Evolutionary conservation across 2,113 vertebrate genomes (phyloP).

Genomic region (Gorsachius goisagi): DNA sequence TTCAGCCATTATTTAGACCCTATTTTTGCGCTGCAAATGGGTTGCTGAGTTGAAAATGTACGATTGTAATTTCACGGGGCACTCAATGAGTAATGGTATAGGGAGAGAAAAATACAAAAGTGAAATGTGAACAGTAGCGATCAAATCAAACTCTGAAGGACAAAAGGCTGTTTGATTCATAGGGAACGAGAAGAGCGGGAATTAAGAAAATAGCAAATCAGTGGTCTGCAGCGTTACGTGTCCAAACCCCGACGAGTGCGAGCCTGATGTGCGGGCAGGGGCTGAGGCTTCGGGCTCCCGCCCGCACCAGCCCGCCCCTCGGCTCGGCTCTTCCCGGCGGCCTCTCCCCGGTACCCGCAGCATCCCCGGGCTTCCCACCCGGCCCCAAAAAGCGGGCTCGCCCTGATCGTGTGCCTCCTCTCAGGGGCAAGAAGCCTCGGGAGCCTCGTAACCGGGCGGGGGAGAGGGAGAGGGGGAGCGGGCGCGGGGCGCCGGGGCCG

Average conservation of each 20-base stretch:
- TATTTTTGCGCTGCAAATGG: conserved; percentile 89
- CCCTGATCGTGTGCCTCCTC: conserved; percentile 17
- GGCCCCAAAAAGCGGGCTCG: not conserved
- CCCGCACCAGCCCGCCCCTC: not conserved
- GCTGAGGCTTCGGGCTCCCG: not conserved
- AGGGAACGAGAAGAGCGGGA: conserved; percentile 70
- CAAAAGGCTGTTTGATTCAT: conserved; percentile 71
- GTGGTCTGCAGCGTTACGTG: conserved; percentile 66
- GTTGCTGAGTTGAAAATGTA: conserved; percentile 97
- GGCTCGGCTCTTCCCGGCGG: not conserved
- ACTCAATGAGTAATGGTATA: conserved; percentile 94
- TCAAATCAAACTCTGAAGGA: conserved; percentile 81
- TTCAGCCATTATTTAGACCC: conserved; percentile 97
- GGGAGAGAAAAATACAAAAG: conserved; percentile 80
- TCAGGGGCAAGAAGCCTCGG: not conserved
- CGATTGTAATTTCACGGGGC: conserved; percentile 95
- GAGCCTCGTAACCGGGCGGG: not conserved
- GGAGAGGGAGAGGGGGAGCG: not conserved
- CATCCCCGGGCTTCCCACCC: not conserved
- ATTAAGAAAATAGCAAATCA: conserved; percentile 74
- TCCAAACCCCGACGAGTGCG: conserved; percentile 48
- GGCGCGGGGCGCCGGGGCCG: not conserved
- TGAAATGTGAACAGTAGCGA: conserved; percentile 80
- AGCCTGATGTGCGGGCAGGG: conserved; percentile 33
- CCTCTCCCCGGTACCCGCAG: not conserved